phyloP scores from a whole-genome alignment of 2,888 invertebrate species.

The Ophion ventricosus region DNA sequence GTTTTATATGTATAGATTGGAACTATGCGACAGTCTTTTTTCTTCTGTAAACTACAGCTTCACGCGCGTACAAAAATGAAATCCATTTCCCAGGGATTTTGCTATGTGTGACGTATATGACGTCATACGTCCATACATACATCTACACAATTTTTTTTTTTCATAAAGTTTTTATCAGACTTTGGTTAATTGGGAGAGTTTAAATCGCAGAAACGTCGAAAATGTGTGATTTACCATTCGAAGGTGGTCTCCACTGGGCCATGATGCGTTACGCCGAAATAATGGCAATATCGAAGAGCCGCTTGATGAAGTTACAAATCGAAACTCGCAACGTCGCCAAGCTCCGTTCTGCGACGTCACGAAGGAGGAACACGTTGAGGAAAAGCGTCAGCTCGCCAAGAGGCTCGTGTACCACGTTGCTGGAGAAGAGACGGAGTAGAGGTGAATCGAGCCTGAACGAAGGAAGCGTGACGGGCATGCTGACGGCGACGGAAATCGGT shows the following conservation, averaged over 20 bases:
- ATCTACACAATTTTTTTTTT: neutral
- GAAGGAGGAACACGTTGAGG: neutral
- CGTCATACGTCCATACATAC: too few relatives aligned
- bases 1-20: neutral
- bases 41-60: conserved; percentile 21
- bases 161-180: neutral
- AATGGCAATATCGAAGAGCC: conserved; percentile 59
- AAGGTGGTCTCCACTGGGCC: conserved; percentile 49
- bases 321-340: conserved; percentile 39
- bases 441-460: conserved; percentile 25
- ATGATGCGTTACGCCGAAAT: conserved; percentile 59
- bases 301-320: conserved; percentile 45
- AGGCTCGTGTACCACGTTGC: conserved; percentile 11
- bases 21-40: conserved; percentile 23
- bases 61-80: neutral
- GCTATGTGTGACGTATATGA: too few relatives aligned
- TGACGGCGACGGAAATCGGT: conserved; percentile 10
- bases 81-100: neutral
- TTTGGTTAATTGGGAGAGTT: neutral
- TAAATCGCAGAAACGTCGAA: neutral
- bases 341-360: neutral
- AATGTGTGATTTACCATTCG: conserved; percentile 54
- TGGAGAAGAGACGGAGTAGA: neutral
- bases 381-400: conserved; percentile 2
- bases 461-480: neutral